phyloP scores from a whole-genome alignment of 2,113 vertebrate genomes.

The Chloroceryle aenea region DNA sequence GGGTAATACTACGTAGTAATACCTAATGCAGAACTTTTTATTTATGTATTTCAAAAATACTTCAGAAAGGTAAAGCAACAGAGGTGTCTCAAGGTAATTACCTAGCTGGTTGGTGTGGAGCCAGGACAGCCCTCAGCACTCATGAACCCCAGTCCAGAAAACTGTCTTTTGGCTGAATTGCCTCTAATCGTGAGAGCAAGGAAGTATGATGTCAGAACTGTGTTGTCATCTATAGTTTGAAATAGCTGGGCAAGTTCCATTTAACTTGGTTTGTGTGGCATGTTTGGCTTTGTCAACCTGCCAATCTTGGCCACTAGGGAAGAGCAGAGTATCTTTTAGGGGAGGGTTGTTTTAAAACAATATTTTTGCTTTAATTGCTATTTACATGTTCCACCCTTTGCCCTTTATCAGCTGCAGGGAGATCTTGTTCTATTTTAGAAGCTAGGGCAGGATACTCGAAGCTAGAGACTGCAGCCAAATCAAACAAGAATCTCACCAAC shows the following conservation, averaged over 20 bases:
- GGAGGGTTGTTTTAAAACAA: background rate
- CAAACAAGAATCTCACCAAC: conserved; percentile 47
- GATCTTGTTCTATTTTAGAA: conserved; percentile 60
- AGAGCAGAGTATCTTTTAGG: background rate
- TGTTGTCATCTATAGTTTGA: background rate
- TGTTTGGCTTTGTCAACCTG: background rate
- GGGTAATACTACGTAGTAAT: background rate
- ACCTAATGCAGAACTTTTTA: background rate
- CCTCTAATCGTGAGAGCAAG: background rate
- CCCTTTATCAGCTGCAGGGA: conserved; percentile 22
- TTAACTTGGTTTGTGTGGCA: background rate
- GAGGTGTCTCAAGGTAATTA: background rate
- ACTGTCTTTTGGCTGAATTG: background rate
- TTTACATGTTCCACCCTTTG: background rate
- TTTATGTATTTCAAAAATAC: background rate
- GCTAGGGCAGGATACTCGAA: conserved; percentile 2
- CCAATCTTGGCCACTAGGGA: background rate
- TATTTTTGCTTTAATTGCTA: conserved; percentile 19
- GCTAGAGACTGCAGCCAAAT: conserved; percentile 8
- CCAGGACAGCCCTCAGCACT: background rate
- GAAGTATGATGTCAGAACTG: background rate
- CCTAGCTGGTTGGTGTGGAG: background rate
- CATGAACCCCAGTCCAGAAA: background rate
- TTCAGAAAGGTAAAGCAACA: background rate
- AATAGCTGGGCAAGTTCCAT: background rate